Evolutionary conservation across 1,140 invertebrate species (phyloP), one percentile per base, ranked within the genome.

Genomic region (Drosophila suzukii): DNA sequence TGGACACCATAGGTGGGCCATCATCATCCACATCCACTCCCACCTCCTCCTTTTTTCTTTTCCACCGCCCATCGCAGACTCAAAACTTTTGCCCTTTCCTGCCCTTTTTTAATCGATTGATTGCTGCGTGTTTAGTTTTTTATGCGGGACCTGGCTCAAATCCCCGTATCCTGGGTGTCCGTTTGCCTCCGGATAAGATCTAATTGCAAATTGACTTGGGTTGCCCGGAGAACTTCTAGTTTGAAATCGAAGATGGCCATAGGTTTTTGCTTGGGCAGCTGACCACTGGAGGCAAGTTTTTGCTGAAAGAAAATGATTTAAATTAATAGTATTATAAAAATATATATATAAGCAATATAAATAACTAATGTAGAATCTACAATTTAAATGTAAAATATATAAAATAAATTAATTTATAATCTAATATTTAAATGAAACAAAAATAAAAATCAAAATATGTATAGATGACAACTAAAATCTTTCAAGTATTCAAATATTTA

Each of bases 51-150:
- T 20, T n/a, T 11, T 27, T 8, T 10, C 10, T 10, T n/a, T 8
- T 15, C 8, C n/a, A n/a, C n/a, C n/a, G n/a, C n/a, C n/a, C n/a
- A n/a, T n/a, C n/a, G 7, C 6, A 8, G 65, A 36, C 43, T 36
- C 27, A 17, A 49, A 71, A 71, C n/a, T 57, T 57, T 32, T 13
- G 30, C 30, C 24, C 50, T 39, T 32, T 54, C 41, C 55, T 54
- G 49, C 30, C 62, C 24, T 54, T 70, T 59, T 79, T 89, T 77
- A 89, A 88, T 88, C 83, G 83, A 88, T 88, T 88, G 83, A 88
- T 88, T 89, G 83, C 75, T 79, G 78, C 71, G 71, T 83, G 73
- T 70, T 86, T 75, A 66, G 75, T 72, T 77, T 88, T 68, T 68
- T 74, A 89, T 88, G 84, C 83, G 84, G 83, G 83, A 54, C 62